Evolutionary conservation across 2,888 invertebrate genomes (phyloP), one percentile per base, ranked within the genome.

Genomic region (Azorinus chamasolen): DNA sequence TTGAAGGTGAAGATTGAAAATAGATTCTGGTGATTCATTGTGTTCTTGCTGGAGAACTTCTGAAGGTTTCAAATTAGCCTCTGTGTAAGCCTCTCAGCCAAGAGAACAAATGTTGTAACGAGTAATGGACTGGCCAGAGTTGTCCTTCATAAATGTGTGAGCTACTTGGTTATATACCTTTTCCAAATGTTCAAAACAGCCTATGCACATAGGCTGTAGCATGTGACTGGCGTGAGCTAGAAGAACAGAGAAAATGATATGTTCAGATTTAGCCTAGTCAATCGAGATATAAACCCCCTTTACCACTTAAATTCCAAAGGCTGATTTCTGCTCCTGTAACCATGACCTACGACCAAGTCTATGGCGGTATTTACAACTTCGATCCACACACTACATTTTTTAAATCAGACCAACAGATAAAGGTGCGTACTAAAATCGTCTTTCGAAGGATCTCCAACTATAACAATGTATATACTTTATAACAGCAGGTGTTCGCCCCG

Each of bases 351-450:
- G 10, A 78, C 82, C 43, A 55, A 70, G 18, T 79, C 72, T 22
- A 77, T 53, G 2, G 73, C 83, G 10, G 77, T 43, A 3, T 73
- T 41, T 6, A 77, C 41, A 0, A 77, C 59, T 58, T 79, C 74
- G n/a, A n/a, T n/a, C n/a, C n/a, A n/a, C n/a, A n/a, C n/a, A n/a
- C n/a, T n/a, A n/a, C n/a, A n/a, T n/a, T n/a, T n/a, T n/a, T n/a
- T n/a, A n/a, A n/a, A n/a, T n/a, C n/a, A n/a, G n/a, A n/a, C n/a
- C n/a, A n/a, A n/a, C n/a, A n/a, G n/a, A n/a, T n/a, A n/a, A n/a
- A n/a, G n/a, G n/a, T n/a, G n/a, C n/a, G n/a, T n/a, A n/a, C n/a
- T n/a, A n/a, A n/a, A n/a, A n/a, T n/a, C n/a, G n/a, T n/a, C n/a
- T n/a, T n/a, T n/a, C n/a, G n/a, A n/a, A n/a, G n/a, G n/a, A n/a